A percentile compares a stretch with the other conserved stretches of the same genome.
Evolutionary conservation across 1,140 invertebrate genomes (phyloP).

Genomic region (Caenorhabditis tropicalis): DNA sequence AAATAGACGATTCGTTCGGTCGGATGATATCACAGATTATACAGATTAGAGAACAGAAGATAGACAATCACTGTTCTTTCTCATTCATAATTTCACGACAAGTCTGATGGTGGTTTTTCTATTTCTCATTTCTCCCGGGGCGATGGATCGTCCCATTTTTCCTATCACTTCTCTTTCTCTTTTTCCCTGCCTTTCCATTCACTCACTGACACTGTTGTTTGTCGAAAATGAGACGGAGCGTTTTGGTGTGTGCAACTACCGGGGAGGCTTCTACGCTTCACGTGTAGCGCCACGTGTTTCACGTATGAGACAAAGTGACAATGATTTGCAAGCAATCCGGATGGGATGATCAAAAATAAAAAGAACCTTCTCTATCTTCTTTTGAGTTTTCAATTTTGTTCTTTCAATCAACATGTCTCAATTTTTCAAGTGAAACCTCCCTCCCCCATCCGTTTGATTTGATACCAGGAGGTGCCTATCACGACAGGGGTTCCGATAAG

Average conservation of each 20-base stretch:
- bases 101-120: background rate
- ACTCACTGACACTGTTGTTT: constrained; percentile 15
- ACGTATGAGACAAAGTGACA: background rate
- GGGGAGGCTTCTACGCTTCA: background rate
- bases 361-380: background rate
- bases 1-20: background rate
- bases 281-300: constrained; percentile 30
- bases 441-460: background rate
- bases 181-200: background rate
- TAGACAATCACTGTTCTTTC: background rate
- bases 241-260: constrained; percentile 31
- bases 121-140: background rate
- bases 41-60: background rate
- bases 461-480: constrained; percentile 5
- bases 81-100: constrained; percentile 7
- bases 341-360: constrained; percentile 16
- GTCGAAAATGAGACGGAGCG: background rate
- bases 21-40: background rate
- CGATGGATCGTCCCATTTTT: constrained; percentile 12
- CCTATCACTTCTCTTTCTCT: constrained; percentile 17
- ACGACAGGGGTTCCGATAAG: background rate
- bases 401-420: background rate
- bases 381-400: background rate
- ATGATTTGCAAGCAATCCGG: background rate
- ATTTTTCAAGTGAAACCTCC: background rate